Evolutionary conservation across 2,888 invertebrate species (phyloP), one percentile per base, ranked within the genome.

Genomic region (Pyrrhia umbra): DNA sequence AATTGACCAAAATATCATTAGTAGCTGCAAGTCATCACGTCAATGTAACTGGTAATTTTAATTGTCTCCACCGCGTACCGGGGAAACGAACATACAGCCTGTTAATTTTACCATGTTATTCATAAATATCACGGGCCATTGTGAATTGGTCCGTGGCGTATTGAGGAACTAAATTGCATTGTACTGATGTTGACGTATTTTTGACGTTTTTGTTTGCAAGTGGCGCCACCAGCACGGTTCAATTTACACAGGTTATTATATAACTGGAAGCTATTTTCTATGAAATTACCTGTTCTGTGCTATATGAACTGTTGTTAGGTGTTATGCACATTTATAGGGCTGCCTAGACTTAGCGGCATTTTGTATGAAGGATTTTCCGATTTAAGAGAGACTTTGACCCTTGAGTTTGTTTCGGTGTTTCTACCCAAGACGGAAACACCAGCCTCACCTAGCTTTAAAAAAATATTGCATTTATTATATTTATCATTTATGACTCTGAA

Each of bases 41-140:
- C 74, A 75, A 40, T 72, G 79, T 77, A 77, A 80, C 78, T 76
- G 77, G 83, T 83, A 82, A 83, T 86, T 85, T 83, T 85, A 86
- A 88, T 87, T 88, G 86, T 83, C 80, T 80, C 77, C 79, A 62
- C 75, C 67, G 77, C 69, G 43, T 50, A 51, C 50, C 39, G 61
- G 51, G 50, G 60, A 62, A 67, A 51, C 57, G 46, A 73, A 64
- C 27, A 63, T 10, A 70, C 56, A 56, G 37, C 42, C 56, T 10
- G 54, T 50, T 69, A 73, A 68, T 63, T 71, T 62, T 62, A 50
- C 59, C 51, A 49, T 67, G 62, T 61, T 73, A 67, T 42, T 61
- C 67, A 72, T 66, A 67, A 65, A 65, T 52, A 47, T 27, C 9
- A 1, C 6, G 15, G 16, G 49, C 61, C 37, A 25, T 23, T 23